phyloP scores from a whole-genome alignment of 2,888 invertebrate species.

The Ptychoptera albimana region DNA sequence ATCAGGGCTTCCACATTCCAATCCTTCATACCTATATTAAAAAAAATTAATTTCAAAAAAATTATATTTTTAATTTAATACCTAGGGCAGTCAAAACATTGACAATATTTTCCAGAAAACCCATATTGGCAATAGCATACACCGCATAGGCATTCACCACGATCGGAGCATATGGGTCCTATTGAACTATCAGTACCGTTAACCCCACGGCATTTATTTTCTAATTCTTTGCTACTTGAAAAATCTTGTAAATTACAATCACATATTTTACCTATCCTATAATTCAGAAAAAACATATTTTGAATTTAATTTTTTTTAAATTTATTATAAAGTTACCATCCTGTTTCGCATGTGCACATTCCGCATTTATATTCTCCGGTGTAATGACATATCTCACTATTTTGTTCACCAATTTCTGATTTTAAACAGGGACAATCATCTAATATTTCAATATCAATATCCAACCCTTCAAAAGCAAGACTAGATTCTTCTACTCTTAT shows the following conservation, averaged over 20 bases:
- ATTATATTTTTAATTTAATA: slow-evolving; percentile 8
- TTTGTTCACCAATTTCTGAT: slow-evolving; percentile 19
- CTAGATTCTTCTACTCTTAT: slow-evolving; percentile 61
- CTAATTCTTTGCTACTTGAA: slow-evolving; percentile 19
- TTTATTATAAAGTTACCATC: slow-evolving; percentile 33
- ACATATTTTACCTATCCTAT: slow-evolving; percentile 21
- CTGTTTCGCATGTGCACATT: slow-evolving; percentile 43
- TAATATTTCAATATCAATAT: slow-evolving; percentile 54
- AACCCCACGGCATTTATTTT: slow-evolving; percentile 26
- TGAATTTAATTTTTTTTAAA: background rate
- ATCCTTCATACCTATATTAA: slow-evolving; percentile 19
- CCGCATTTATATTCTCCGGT: slow-evolving; percentile 46
- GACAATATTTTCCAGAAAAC: slow-evolving; percentile 42
- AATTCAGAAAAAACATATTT: slow-evolving; percentile 1
- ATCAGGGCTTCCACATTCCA: slow-evolving; percentile 41
- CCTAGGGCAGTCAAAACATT: slow-evolving; percentile 43
- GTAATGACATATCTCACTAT: slow-evolving; percentile 29
- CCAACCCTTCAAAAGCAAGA: slow-evolving; percentile 50
- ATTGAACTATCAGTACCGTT: slow-evolving; percentile 14
- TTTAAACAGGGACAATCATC: slow-evolving; percentile 52
- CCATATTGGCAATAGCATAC: slow-evolving; percentile 50
- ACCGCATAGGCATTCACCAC: slow-evolving; percentile 66
- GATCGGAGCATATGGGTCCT: slow-evolving; percentile 43
- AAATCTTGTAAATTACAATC: slow-evolving; percentile 20
- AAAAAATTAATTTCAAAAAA: background rate